Evolutionary conservation across 30 jellyfish, hydroid and myxozoan species (phyloP).

Genomic region (Pseudorhiza aurosa): DNA sequence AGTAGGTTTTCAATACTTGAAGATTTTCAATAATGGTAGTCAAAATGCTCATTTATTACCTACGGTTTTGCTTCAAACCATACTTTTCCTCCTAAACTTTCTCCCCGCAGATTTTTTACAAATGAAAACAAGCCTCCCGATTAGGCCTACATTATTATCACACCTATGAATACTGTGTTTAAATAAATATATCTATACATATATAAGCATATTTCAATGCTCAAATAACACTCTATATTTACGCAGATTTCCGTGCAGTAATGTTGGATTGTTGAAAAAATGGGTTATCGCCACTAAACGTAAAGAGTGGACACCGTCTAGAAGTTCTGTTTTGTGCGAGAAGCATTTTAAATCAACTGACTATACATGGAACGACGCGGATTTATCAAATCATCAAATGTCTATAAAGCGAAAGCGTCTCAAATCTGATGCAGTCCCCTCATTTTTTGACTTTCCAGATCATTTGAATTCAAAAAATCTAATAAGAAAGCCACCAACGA

Average conservation of each 20-base stretch:
- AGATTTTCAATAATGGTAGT: too few species aligned
- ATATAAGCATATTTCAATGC: too few species aligned
- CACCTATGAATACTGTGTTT: too few species aligned
- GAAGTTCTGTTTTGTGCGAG: constrained; percentile 7
- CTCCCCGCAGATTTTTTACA: too few species aligned
- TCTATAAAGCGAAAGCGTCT: constrained; percentile 16
- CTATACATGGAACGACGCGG: constrained; percentile 7
- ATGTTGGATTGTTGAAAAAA: not conserved
- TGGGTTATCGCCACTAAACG: constrained; percentile 11
- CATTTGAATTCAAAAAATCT: not conserved
- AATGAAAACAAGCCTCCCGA: too few species aligned
- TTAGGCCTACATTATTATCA: too few species aligned
- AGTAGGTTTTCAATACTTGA: too few species aligned
- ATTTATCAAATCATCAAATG: constrained; percentile 1
- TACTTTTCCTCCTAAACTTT: too few species aligned
- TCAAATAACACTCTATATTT: too few species aligned
- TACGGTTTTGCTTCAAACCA: too few species aligned
- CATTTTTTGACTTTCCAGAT: constrained; percentile 22
- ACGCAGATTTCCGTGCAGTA: constrained; percentile 2
- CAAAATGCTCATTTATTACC: too few species aligned
- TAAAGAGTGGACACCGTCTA: not conserved
- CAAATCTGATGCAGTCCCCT: constrained; percentile 29
- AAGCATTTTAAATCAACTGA: constrained; percentile 3
- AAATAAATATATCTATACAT: too few species aligned
- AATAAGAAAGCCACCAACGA: constrained; percentile 9